Evolutionary conservation across 2,888 invertebrate species (phyloP), one percentile per base, ranked within the genome.

Genomic region (Latheticus oryzae): DNA sequence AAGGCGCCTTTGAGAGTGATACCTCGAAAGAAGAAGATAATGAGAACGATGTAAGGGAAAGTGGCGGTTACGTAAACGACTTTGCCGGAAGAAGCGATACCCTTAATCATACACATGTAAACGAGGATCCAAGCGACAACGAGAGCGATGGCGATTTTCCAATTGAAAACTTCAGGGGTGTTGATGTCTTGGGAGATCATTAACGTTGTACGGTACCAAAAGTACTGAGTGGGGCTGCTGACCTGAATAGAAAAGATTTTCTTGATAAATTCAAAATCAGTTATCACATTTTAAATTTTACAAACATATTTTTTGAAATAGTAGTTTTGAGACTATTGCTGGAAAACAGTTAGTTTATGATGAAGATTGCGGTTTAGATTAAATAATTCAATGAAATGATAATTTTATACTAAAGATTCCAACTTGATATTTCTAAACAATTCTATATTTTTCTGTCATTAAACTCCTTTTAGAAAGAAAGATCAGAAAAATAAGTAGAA

Each of bases 81-180:
- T 83, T 97, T 96, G 50, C 96, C 95, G 0, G 96, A 96, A 2
- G 95, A 95, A 1, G 97, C 96, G 61, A 97, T 96, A 45, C 97
- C 97, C 78, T 96, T 97, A 68, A 96, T 95, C 90, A 97, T 96
- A 79, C 97, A 97, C 78, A 96, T 84, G 79, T 96, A 97, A 62
- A 97, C 95, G 9, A 97, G 83, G 52, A 93, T 87, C 97, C 97
- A 97, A 13, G 97, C 95, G 1, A 92, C 84, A 5, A 94, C 82
- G 30, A 97, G 82, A 7, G 95, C 91, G 24, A 94, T 76, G 1
- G 90, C 91, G 70, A 97, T 94, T 77, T 93, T 93, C 86, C 92
- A 93, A 79, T 96, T 97, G 80, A 97, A 95, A 1, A 84, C 84
- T 71, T 90, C 88, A 0, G 95, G 91, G 51, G 87, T 84, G 74